A percentile compares a stretch with the other conserved stretches of the same genome.
These are phyloP conservation scores for Strongylocentrotus purpuratus DNA, from an alignment of 35 echinoderm and acorn worm genomes.

Conservation along the genomic window DNA sequence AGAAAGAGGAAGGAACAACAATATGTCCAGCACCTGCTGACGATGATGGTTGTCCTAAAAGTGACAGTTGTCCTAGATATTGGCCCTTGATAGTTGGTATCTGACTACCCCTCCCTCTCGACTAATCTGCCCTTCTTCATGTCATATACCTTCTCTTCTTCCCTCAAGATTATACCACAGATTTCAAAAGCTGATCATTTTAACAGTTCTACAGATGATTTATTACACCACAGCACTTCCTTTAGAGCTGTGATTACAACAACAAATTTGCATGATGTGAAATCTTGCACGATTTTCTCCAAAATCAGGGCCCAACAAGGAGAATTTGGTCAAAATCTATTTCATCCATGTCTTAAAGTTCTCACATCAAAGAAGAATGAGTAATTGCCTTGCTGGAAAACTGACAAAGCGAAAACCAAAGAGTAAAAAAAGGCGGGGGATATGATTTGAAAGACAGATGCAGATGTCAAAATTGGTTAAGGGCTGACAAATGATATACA, in stretches of 20 bases:
- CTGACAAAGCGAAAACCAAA: slow-evolving; percentile 32
- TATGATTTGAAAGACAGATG: slow-evolving; percentile 51
- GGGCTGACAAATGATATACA: slow-evolving; percentile 35
- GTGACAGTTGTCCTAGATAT: slow-evolving; percentile 44
- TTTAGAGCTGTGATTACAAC: not conserved
- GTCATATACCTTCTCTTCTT: not conserved
- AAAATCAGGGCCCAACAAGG: not conserved
- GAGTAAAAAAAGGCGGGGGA: not conserved
- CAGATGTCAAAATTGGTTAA: not conserved
- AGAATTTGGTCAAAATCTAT: not conserved
- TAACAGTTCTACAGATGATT: not conserved
- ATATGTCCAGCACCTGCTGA: slow-evolving; percentile 39
- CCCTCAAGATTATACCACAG: not conserved
- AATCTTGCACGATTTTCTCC: not conserved
- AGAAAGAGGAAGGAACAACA: slow-evolving; percentile 46
- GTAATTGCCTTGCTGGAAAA: slow-evolving; percentile 42
- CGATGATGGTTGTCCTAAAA: not conserved
- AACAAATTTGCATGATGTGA: slow-evolving; percentile 5
- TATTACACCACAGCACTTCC: not conserved
- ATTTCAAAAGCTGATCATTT: not conserved
- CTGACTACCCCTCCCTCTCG: not conserved
- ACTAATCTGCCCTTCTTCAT: not conserved
- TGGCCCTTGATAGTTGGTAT: slow-evolving; percentile 39
- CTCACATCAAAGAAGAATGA: slow-evolving; percentile 50
- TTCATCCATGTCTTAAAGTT: slow-evolving; percentile 11